Evolutionary conservation across 1,140 invertebrate genomes (phyloP).

Genomic region (Monomorium pharaonis): DNA sequence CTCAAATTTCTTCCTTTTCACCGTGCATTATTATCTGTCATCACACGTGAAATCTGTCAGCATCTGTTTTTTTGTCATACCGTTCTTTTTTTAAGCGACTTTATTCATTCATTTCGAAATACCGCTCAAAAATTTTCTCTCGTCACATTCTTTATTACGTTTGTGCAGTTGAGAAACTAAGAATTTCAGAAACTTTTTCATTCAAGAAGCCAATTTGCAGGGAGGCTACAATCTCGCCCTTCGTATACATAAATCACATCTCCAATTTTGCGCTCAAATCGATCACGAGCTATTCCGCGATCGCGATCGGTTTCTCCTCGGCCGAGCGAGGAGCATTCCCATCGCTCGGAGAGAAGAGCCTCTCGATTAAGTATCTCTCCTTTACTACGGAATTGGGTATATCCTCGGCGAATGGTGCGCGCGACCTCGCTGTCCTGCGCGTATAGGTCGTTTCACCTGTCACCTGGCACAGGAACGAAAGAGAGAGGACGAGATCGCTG

Average conservation of each 20-base stretch:
- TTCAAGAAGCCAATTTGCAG: neutral
- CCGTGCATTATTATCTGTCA: neutral
- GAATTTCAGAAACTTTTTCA: neutral
- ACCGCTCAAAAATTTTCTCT: neutral
- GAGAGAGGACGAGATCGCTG: slow-evolving; percentile 71
- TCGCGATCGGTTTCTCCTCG: slow-evolving; percentile 42
- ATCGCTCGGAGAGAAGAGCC: slow-evolving; percentile 40
- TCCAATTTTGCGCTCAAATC: slow-evolving; percentile 14
- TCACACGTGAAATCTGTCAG: neutral
- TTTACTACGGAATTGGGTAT: slow-evolving; percentile 73
- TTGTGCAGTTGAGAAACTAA: neutral
- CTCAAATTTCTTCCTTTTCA: neutral
- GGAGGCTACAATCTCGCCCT: neutral
- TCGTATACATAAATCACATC: neutral
- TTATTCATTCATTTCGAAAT: neutral
- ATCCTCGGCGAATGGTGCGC: slow-evolving; percentile 68
- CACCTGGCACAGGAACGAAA: slow-evolving; percentile 72
- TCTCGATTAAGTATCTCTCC: slow-evolving; percentile 64
- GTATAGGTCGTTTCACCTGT: slow-evolving; percentile 76
- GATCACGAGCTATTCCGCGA: slow-evolving; percentile 35
- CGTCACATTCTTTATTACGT: neutral
- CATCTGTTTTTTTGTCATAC: neutral
- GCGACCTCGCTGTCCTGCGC: slow-evolving; percentile 70
- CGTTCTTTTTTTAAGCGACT: neutral
- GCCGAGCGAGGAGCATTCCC: slow-evolving; percentile 44